Base-by-base conservation (phyloP, 2,797 vertebrate species). In the Acipenser oxyrinchus region DNA sequence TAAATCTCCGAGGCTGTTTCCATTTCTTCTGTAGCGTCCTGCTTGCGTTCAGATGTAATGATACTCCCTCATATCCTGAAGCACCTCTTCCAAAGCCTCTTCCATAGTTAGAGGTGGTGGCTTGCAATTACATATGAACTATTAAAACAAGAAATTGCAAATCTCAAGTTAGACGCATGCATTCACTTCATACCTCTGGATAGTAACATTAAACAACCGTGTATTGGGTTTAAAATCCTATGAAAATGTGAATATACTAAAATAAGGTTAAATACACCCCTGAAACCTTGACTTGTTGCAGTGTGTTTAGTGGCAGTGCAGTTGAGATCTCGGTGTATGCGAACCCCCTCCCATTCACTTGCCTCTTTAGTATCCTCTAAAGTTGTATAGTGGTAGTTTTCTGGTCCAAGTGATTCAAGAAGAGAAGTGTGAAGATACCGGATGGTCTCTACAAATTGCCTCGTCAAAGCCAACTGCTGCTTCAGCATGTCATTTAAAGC, bases 291-390 rank as follows among this genome's bases (percentile, higher is more conserved):
- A 37, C 37, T 37, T 37, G 4, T 37, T 37, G 37, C 1, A 37
- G 37, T 5, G 37, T 37, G 37, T 37, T 37, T 37, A 37, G 37
- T 37, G 37, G 37, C 37, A 37, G 37, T 37, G 37, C 37, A 37
- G 5, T 5, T 37, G 37, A 37, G 37, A 37, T 37, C 37, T 37
- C 37, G 4, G 37, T 37, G 37, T 37, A 37, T 37, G 37, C 37
- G 37, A 37, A 37, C 37, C 3, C 37, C 37, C 37, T 37, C 37
- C 37, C 37, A 37, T 37, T 37, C 37, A 37, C 37, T 72, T 81
- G 94, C 95, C 92, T 92, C 80, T 62, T 87, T 88, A 53, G 92
- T 82, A 50, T 94, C 93, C 72, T 94, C 85, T 76, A 99, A 81
- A 0, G 85, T 94, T 9, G 92, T 94, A 82, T 98, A 99, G 73